Evolutionary conservation across 2,888 invertebrate genomes (phyloP), one percentile per base, ranked within the genome.

Genomic region (Thera britannica): DNA sequence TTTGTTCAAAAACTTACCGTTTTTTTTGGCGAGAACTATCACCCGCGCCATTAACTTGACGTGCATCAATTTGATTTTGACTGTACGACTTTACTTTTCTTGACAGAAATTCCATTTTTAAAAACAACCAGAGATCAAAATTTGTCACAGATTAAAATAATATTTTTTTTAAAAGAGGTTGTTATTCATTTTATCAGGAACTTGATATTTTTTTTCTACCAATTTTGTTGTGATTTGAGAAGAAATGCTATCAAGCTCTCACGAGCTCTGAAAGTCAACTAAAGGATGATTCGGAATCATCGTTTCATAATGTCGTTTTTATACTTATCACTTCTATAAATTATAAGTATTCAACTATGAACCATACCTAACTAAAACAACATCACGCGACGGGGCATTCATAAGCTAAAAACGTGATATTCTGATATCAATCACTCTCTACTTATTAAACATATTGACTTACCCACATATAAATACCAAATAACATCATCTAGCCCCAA

Each of bases 31-130:
- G 61, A 77, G 71, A 65, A 46, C 9, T 0, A 73, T 81, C 79
- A 44, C 68, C 65, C 77, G 86, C 77, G 82, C 91, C 92, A 89
- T 91, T 92, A 80, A 89, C 72, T 71, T 90, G 89, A 86, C 87
- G 79, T 70, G 75, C 75, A 85, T 91, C 90, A 85, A 87, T 70
- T 70, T 89, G 83, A 70, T 81, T 80, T 69, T 89, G 84, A 70
- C 82, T 80, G 74, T 85, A 82, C 11, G 87, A 87, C 71, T 89
- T 91, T 58, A 88, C 85, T 86, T 89, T 90, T 35, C 87, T 87
- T n/a, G 89, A 81, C 62, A 87, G 68, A 65, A 85, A 88, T 85
- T 92, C 93, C 91, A 92, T 93, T 85, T 87, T 90, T 73, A 56
- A 73, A 72, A 60, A 46, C 12, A 6, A n/a, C 49, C 55, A 56